phyloP scores from a whole-genome alignment of 2,888 invertebrate genomes.

The Cancer borealis region DNA sequence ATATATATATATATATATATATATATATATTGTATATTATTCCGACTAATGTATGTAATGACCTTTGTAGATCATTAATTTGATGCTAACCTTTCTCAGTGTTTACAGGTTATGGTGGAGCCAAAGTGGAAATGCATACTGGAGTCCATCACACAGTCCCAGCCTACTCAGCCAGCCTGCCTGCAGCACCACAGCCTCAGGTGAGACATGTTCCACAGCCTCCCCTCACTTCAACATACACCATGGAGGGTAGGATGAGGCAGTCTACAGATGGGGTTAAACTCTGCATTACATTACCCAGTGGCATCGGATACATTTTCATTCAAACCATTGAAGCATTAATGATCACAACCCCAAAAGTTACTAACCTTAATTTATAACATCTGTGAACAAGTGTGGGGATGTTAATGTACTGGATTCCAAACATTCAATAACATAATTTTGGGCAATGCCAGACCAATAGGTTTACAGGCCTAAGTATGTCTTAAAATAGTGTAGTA shows the following conservation, averaged over 20 bases:
- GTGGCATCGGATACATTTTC: background rate
- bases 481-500: too few relatives aligned
- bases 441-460: too few relatives aligned
- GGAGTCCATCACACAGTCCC: slow-evolving; percentile 74
- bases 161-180: slow-evolving; percentile 67
- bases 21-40: background rate
- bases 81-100: slow-evolving; percentile 51
- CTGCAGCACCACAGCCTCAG: slow-evolving; percentile 69
- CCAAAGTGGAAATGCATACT: slow-evolving; percentile 75
- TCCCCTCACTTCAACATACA: background rate
- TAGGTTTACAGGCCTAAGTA: too few relatives aligned
- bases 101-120: slow-evolving; percentile 71
- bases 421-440: too few relatives aligned
- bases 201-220: background rate
- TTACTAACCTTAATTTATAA: background rate
- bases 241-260: background rate
- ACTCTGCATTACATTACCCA: background rate
- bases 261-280: background rate
- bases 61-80: background rate
- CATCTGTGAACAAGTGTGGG: too few relatives aligned
- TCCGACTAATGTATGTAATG: background rate
- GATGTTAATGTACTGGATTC: too few relatives aligned
- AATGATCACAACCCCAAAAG: background rate
- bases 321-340: background rate
- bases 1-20: background rate